A percentile compares a stretch with the other conserved stretches of the same genome.
Evolutionary conservation across 2,888 invertebrate species (phyloP).

Genomic region (Tiphia femorata): DNA sequence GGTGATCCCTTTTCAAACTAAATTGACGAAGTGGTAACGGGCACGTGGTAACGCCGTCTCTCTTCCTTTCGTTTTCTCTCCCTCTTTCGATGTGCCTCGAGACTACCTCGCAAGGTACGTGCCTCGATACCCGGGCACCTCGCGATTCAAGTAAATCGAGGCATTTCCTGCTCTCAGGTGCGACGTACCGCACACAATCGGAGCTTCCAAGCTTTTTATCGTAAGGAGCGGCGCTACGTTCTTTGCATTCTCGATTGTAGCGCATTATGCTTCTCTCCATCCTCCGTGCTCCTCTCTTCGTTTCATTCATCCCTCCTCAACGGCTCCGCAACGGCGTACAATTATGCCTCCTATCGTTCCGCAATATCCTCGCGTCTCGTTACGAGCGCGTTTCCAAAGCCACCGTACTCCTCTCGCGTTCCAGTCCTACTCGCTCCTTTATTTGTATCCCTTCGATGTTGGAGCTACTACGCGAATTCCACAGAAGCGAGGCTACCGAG

Average conservation of each 20-base stretch:
- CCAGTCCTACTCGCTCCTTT: too few species aligned
- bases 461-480: too few species aligned
- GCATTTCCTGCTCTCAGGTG: constrained; percentile 1
- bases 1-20: background rate
- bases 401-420: too few species aligned
- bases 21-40: background rate
- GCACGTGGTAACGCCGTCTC: background rate
- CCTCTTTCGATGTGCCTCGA: too few species aligned
- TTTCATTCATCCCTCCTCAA: background rate
- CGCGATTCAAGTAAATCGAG: constrained; percentile 10
- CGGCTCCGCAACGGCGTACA: too few species aligned
- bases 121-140: background rate
- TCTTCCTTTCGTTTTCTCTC: too few species aligned
- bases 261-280: background rate
- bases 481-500: too few species aligned
- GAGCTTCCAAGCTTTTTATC: constrained; percentile 9
- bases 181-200: background rate
- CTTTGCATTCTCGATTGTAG: constrained; percentile 8
- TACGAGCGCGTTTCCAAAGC: too few species aligned
- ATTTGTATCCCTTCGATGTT: too few species aligned
- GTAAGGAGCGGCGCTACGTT: background rate
- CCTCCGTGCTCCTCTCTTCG: background rate
- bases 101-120: background rate
- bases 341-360: too few species aligned
- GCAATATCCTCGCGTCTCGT: too few species aligned